These are phyloP conservation scores for Microtus montanus DNA, from an alignment of 2,113 vertebrate species.

Conservation along the genomic window DNA sequence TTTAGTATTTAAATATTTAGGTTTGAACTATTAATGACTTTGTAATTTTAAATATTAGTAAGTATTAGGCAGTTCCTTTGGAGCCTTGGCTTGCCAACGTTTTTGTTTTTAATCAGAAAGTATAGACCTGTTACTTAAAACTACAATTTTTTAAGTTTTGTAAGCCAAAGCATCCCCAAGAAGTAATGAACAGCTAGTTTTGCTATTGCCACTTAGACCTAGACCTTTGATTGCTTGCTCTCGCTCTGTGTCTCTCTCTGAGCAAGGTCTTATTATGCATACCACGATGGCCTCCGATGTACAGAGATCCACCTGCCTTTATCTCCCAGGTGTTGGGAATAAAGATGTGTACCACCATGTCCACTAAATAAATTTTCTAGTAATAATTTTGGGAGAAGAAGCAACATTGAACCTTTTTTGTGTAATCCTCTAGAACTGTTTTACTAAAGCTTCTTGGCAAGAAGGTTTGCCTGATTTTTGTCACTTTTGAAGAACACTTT, in stretches of 20 bases:
- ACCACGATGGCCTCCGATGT: background rate
- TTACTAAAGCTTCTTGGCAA: constrained; percentile 35
- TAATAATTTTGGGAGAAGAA: constrained; percentile 19
- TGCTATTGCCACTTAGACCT: background rate
- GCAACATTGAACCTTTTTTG: background rate
- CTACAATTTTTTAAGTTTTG: constrained; percentile 10
- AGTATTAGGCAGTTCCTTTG: background rate
- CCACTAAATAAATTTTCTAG: constrained; percentile 1
- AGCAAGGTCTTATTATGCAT: background rate
- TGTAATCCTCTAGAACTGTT: constrained; percentile 1
- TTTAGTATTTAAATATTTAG: background rate
- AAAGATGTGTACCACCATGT: background rate
- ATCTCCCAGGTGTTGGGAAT: background rate
- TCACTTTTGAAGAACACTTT: background rate
- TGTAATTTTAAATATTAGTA: background rate
- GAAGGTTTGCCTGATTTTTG: background rate
- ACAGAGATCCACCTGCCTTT: background rate
- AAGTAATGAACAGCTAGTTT: constrained; percentile 19
- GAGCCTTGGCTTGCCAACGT: background rate
- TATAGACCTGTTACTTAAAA: background rate
- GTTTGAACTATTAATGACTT: background rate
- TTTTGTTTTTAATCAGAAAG: background rate
- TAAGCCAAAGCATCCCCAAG: background rate
- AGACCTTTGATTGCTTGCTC: background rate
- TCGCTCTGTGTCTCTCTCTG: background rate